A percentile compares a stretch with the other conserved stretches of the same genome.
phyloP scores from a whole-genome alignment of 2,797 vertebrate species.

The Sus cebifrons region DNA sequence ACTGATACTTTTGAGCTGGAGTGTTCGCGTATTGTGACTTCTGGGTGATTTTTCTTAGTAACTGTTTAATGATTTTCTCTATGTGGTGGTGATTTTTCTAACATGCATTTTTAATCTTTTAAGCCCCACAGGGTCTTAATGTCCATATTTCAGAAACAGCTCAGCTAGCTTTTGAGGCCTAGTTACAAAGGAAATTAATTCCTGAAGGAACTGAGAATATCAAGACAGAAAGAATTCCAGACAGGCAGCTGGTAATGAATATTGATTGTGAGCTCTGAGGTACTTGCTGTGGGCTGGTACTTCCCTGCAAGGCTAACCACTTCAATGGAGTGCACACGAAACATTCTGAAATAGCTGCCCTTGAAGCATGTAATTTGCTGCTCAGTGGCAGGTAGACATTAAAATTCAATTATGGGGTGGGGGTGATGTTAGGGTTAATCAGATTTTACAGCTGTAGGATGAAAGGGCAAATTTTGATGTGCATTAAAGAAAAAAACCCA shows the following conservation, averaged over 20 bases:
- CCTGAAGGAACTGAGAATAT: conserved; percentile 55
- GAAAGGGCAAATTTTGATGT: conserved; percentile 65
- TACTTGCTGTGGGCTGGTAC: conserved; percentile 49
- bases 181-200: conserved; percentile 72
- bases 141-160: conserved; percentile 66
- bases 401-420: conserved; percentile 62
- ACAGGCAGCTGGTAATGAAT: conserved; percentile 59
- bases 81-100: conserved; percentile 63
- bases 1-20: conserved; percentile 48
- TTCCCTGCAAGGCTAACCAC: conserved; percentile 31
- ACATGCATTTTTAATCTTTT: conserved; percentile 58
- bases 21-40: conserved; percentile 58
- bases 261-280: conserved; percentile 64
- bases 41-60: conserved; percentile 61
- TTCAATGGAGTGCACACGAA: conserved; percentile 12
- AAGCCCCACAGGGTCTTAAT: conserved; percentile 56
- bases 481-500: conserved; percentile 1
- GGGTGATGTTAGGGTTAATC: background rate
- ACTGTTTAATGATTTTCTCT: conserved; percentile 57
- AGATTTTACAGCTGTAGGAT: conserved; percentile 61
- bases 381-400: conserved; percentile 32
- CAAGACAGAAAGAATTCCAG: conserved; percentile 51
- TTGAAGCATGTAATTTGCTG: conserved; percentile 66
- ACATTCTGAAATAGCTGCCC: conserved; percentile 50
- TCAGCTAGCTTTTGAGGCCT: conserved; percentile 54